Base-by-base conservation (phyloP, 92 coral and sea anemone species). In the Pocillopora meandrina region DNA sequence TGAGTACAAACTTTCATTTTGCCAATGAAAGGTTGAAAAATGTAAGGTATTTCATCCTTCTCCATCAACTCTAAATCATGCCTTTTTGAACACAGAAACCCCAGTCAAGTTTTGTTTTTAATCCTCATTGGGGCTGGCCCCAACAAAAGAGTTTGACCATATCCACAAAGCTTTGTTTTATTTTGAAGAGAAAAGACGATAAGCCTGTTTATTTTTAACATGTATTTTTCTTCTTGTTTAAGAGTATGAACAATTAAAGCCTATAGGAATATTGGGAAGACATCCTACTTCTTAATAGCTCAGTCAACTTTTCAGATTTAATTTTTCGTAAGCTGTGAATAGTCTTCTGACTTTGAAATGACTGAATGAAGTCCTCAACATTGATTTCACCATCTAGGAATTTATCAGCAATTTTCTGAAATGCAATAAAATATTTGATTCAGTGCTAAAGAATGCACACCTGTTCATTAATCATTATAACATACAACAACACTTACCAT, bases 351-450 rank as follows among this genome's bases (percentile, higher is more conserved):
- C 85, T 79, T 19, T 84, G 89, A 84, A 95, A 95, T 66, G 91
- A 88, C 47, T 88, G 98, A 17, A 96, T 90, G 86, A 96, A 96
- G 57, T 90, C 94, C 62, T 96, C 99, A 31, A 90, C 93, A 20
- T 94, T 70, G 78, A 96, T 77, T 75, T 94, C 94, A 42, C 95
- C 92, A 21, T 96, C 99, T 82, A 96, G 67, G 74, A 91, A 96
- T 63, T 68, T 88, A 85, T 96, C 99, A 21, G 94, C 99, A 81
- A 90, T 94, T 92, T 94, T 94, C 99, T 96, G 78, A 34, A 83
- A 93, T 63, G 18, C 59, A 57, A 84, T 1, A 55, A 70, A 71
- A 72, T 3, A n/a, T 47, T 23, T 72, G 26, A 47, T 35, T 17
- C 31, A 18, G n/a, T 64, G 31, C 52, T 42, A 7, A 42, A 42